A percentile compares a stretch with the other conserved stretches of the same genome.
Conservation (phyloP, 2,888 invertebrate genomes). For the Scaptomyza cyrtandrae region DNA sequence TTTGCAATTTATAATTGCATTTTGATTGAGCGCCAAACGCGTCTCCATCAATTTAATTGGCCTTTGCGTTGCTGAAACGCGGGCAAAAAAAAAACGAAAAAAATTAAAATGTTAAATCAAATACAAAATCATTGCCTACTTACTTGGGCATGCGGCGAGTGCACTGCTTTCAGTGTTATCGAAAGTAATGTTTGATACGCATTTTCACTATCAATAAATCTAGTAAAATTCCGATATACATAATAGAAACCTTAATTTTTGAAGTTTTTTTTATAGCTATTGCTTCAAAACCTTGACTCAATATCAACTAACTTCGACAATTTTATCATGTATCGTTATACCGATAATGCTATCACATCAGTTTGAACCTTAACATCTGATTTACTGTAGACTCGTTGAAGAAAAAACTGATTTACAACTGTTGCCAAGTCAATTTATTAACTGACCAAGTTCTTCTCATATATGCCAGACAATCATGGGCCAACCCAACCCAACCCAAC, state of each 20-base stretch:
- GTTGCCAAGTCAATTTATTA: slow-evolving; percentile 19
- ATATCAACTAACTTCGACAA: too few species aligned
- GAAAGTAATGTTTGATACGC: too few species aligned
- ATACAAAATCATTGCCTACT: slow-evolving; percentile 20
- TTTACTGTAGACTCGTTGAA: not conserved
- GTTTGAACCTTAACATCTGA: too few species aligned
- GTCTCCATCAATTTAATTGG: slow-evolving; percentile 47
- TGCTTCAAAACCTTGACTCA: too few species aligned
- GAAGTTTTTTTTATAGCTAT: too few species aligned
- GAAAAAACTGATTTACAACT: slow-evolving; percentile 1
- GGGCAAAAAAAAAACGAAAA: slow-evolving; percentile 19
- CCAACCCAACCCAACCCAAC: not conserved
- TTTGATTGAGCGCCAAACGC: slow-evolving; percentile 56
- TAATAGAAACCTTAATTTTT: too few species aligned
- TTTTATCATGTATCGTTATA: not conserved
- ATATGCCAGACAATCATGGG: not conserved
- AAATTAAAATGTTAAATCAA: not conserved
- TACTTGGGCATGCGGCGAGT: not conserved
- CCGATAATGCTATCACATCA: too few species aligned
- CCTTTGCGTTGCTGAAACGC: slow-evolving; percentile 28
- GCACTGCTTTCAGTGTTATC: not conserved
- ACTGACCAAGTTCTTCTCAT: not conserved
- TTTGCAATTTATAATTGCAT: slow-evolving; percentile 76
- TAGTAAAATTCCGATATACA: too few species aligned
- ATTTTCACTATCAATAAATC: too few species aligned